Evolutionary conservation across 2,113 vertebrate genomes (phyloP).

Genomic region (Notothenia coriiceps): DNA sequence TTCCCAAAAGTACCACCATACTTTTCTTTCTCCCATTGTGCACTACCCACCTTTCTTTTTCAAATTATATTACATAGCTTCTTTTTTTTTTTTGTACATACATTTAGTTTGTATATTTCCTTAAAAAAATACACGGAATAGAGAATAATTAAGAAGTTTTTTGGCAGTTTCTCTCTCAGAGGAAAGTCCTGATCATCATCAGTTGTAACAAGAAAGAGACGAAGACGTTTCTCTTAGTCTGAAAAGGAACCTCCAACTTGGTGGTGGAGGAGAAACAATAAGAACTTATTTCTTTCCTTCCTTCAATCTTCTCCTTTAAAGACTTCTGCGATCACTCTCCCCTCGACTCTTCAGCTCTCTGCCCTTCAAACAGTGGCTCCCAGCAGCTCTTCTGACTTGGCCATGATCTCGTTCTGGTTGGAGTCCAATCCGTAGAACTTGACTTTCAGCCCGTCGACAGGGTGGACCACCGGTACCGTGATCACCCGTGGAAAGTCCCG

Average conservation of each 20-base stretch:
- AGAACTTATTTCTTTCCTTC: constrained; percentile 55
- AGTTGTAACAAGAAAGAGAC: constrained; percentile 43
- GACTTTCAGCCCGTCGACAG: constrained; percentile 92
- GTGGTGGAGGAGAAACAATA: constrained; percentile 58
- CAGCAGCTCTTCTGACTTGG: constrained; percentile 92
- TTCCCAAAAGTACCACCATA: constrained; percentile 51
- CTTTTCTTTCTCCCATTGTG: constrained; percentile 63
- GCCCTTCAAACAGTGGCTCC: constrained; percentile 89
- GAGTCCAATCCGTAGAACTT: constrained; percentile 98
- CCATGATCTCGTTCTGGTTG: constrained; percentile 98
- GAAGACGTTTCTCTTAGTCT: constrained; percentile 62
- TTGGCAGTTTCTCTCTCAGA: constrained; percentile 80
- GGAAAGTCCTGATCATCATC: constrained; percentile 61
- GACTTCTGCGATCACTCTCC: constrained; percentile 21
- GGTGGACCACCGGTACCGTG: constrained; percentile 95
- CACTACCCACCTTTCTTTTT: constrained; percentile 59
- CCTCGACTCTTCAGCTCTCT: background rate
- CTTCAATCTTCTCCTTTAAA: constrained; percentile 44
- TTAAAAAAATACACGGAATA: constrained; percentile 79
- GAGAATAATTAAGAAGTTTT: constrained; percentile 79
- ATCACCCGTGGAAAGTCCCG: constrained; percentile 93
- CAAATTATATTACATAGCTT: constrained; percentile 78
- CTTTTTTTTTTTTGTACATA: constrained; percentile 70
- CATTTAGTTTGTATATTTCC: constrained; percentile 78
- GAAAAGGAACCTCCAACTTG: constrained; percentile 62